A percentile compares a stretch with the other conserved stretches of the same genome.
These are phyloP conservation scores for Anabacerthia variegaticeps DNA, from an alignment of 2,797 vertebrate genomes.

Conservation along the genomic window DNA sequence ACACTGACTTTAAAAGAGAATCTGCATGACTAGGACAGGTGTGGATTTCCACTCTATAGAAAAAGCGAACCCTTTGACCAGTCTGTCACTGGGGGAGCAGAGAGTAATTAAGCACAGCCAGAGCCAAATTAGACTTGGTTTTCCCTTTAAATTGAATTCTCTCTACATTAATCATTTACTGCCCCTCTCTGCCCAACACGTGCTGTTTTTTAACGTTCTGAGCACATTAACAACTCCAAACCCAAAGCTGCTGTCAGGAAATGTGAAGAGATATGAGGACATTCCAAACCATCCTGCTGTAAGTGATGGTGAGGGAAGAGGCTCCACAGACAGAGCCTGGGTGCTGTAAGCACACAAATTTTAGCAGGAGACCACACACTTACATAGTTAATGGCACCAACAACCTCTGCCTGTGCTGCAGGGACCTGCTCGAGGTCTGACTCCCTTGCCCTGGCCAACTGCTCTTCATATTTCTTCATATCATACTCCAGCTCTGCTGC, in stretches of 20 bases:
- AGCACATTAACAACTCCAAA: not conserved
- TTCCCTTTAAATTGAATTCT: not conserved
- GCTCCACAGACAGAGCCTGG: not conserved
- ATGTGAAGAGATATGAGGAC: not conserved
- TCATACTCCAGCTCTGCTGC: conserved; percentile 91
- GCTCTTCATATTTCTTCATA: conserved; percentile 83
- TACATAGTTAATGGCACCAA: not conserved
- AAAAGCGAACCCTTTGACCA: not conserved
- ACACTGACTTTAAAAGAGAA: not conserved
- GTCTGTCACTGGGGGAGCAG: not conserved
- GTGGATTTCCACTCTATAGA: not conserved
- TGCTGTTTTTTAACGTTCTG: not conserved
- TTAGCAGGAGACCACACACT: conserved; percentile 16
- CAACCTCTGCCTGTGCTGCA: not conserved
- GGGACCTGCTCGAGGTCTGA: conserved; percentile 42
- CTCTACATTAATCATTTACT: not conserved
- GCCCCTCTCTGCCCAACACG: not conserved
- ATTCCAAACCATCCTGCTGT: not conserved
- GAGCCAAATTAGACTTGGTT: not conserved
- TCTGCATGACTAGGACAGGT: not conserved
- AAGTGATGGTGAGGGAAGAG: not conserved
- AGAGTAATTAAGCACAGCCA: not conserved
- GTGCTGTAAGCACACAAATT: fast-evolving
- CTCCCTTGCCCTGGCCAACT: conserved; percentile 76
- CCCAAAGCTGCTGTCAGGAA: not conserved